Percentiles rank a stretch among this genome's conserved stretches.
Evolutionary conservation across 2,888 invertebrate genomes (phyloP).

Genomic region (Ypsolopha scabrella): DNA sequence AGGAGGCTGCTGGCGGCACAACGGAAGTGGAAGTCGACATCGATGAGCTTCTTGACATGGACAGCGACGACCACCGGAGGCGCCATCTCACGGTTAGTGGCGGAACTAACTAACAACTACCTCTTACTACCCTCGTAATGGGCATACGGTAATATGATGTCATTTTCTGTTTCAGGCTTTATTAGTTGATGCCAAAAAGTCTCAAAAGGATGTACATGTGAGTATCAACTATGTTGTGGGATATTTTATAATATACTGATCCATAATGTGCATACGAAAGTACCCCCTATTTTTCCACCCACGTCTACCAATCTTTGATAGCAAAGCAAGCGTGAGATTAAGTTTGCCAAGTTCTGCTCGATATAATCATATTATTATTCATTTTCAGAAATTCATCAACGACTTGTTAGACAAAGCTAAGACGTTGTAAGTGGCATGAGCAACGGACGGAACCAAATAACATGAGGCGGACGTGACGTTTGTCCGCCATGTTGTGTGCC

Average conservation of each 20-base stretch:
- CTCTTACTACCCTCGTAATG: not conserved
- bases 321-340: too few species aligned
- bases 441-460: slow-evolving; percentile 27
- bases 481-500: not conserved
- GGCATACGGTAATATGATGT: slow-evolving; percentile 4
- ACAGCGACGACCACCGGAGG: slow-evolving; percentile 87
- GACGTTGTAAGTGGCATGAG: slow-evolving; percentile 73
- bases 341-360: too few species aligned
- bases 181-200: slow-evolving; percentile 86
- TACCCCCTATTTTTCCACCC: too few species aligned
- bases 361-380: not conserved
- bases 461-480: slow-evolving; percentile 9
- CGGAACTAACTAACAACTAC: not conserved
- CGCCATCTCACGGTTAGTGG: slow-evolving; percentile 79
- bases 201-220: slow-evolving; percentile 89
- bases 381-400: slow-evolving; percentile 88
- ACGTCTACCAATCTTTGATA: too few species aligned
- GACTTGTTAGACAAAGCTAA: slow-evolving; percentile 91
- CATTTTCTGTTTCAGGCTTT: slow-evolving; percentile 73
- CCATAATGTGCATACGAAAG: too few species aligned
- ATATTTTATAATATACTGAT: too few species aligned
- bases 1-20: slow-evolving; percentile 55
- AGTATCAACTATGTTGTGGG: slow-evolving; percentile 43
- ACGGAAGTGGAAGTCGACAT: slow-evolving; percentile 92
- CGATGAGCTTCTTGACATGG: slow-evolving; percentile 95